phyloP scores from a whole-genome alignment of 2,888 invertebrate species.

The Limnephilus auricula region DNA sequence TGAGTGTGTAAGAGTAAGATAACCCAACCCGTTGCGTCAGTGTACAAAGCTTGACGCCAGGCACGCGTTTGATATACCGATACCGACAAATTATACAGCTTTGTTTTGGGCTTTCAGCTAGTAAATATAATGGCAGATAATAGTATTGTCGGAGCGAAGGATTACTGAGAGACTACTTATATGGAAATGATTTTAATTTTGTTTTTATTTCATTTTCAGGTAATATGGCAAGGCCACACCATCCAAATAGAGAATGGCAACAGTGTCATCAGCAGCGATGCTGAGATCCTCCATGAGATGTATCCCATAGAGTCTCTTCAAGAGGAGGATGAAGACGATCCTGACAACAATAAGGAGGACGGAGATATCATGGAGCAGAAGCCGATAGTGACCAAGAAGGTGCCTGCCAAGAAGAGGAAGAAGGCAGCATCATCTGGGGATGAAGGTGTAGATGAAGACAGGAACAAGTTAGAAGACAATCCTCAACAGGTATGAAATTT shows the following conservation, averaged over 20 bases:
- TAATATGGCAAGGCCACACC: slow-evolving; percentile 83
- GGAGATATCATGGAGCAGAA: slow-evolving; percentile 71
- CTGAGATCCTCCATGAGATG: slow-evolving; percentile 64
- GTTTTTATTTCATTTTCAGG: slow-evolving; percentile 71
- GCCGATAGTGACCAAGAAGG: slow-evolving; percentile 75
- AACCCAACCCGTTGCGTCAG: too few species aligned
- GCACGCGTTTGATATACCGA: too few species aligned
- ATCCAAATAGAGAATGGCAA: slow-evolving; percentile 80
- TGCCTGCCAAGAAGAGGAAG: slow-evolving; percentile 75
- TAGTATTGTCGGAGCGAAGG: too few species aligned
- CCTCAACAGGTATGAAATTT: slow-evolving; percentile 74
- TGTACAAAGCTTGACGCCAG: too few species aligned
- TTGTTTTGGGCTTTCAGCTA: too few species aligned
- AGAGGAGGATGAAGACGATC: slow-evolving; percentile 70
- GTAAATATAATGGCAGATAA: too few species aligned
- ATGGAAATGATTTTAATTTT: neutral
- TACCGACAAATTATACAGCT: too few species aligned
- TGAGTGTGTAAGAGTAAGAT: too few species aligned
- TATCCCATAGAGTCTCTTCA: slow-evolving; percentile 62
- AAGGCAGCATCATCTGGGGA: slow-evolving; percentile 73
- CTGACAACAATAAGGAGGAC: slow-evolving; percentile 72
- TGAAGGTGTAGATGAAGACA: slow-evolving; percentile 77
- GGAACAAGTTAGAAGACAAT: slow-evolving; percentile 84
- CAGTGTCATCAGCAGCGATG: slow-evolving; percentile 64
- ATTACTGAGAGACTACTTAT: neutral